phyloP scores from a whole-genome alignment of 2,888 invertebrate species.

The Agonum fuliginosum region DNA sequence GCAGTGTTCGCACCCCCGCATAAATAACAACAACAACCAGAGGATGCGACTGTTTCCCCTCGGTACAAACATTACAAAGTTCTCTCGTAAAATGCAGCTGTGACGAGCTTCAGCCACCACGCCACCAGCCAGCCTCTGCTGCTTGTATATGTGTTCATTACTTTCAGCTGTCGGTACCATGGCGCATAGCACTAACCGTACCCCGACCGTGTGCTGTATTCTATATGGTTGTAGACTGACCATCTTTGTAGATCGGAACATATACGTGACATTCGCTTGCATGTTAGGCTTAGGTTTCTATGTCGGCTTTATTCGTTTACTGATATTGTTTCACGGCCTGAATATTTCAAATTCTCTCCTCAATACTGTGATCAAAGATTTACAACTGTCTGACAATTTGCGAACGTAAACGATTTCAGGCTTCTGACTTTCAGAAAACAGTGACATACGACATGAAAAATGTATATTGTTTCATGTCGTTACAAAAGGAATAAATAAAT shows the following conservation, averaged over 20 bases:
- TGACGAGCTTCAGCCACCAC: too few species aligned
- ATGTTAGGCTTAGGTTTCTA: not conserved
- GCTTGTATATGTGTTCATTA: slow-evolving; percentile 56
- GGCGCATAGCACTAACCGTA: slow-evolving; percentile 6
- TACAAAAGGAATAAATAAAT: too few species aligned
- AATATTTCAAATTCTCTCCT: not conserved
- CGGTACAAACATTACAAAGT: slow-evolving; percentile 43
- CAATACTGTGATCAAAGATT: slow-evolving; percentile 9
- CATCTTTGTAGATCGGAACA: not conserved
- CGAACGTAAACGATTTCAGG: slow-evolving; percentile 1
- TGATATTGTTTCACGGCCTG: too few species aligned
- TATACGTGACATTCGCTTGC: not conserved
- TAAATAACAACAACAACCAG: slow-evolving; percentile 42
- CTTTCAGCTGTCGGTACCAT: slow-evolving; percentile 45
- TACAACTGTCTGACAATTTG: not conserved
- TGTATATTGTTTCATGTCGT: not conserved
- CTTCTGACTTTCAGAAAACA: not conserved
- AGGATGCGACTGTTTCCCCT: slow-evolving; percentile 34
- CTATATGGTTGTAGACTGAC: not conserved
- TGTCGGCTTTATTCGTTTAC: too few species aligned
- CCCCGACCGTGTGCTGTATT: not conserved
- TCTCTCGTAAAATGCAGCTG: slow-evolving; percentile 59
- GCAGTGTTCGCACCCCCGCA: slow-evolving; percentile 29
- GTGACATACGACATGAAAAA: not conserved
- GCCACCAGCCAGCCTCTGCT: not conserved